These are phyloP conservation scores for Alligator sinensis DNA, from an alignment of 2,113 vertebrate genomes.

Conservation along the genomic window DNA sequence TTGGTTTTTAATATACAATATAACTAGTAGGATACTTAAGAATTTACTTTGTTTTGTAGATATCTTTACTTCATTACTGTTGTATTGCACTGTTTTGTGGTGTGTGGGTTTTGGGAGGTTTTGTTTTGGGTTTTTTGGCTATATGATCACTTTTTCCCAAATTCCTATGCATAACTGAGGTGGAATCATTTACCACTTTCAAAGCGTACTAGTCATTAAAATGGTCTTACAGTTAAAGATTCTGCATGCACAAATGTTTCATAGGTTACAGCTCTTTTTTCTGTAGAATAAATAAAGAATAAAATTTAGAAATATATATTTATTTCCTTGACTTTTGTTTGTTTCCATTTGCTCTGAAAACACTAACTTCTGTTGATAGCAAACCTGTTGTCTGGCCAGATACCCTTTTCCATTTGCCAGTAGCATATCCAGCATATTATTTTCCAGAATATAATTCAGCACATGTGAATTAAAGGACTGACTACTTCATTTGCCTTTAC, in stretches of 20 bases:
- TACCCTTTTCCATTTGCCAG: no score
- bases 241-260: background rate
- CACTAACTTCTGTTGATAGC: background rate
- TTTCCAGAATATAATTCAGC: no score
- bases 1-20: background rate
- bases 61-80: background rate
- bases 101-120: background rate
- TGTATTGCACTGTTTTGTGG: background rate
- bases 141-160: no score
- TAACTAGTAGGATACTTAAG: background rate
- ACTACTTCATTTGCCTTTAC: no score
- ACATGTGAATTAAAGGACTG: no score
- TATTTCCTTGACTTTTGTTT: background rate
- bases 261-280: background rate
- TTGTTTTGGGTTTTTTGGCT: background rate
- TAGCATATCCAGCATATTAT: no score
- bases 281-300: background rate
- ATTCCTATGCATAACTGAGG: rapidly evolving
- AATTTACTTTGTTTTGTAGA: background rate
- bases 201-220: background rate
- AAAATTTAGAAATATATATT: background rate
- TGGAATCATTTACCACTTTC: background rate
- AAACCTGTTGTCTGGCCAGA: rapidly evolving
- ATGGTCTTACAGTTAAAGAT: background rate
- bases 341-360: background rate